phyloP scores from a whole-genome alignment of 2,113 vertebrate genomes.

The Patagioenas fasciata region DNA sequence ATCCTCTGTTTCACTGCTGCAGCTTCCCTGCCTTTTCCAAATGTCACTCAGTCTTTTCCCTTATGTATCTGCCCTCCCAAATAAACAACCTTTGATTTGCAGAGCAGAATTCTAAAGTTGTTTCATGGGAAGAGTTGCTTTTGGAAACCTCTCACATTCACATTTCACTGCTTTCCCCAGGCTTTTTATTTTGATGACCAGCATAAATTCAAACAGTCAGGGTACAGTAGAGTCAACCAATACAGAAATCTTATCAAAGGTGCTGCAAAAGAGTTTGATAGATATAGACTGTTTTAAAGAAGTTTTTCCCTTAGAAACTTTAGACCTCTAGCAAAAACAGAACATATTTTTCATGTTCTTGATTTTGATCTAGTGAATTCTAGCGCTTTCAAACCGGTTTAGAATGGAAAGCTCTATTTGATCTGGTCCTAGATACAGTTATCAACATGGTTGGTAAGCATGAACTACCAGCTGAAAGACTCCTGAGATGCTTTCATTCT shows the following conservation, averaged over 20 bases:
- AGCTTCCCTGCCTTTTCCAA: background rate
- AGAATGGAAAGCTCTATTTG: background rate
- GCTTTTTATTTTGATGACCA: background rate
- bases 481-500: background rate
- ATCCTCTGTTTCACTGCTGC: background rate
- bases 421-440: background rate
- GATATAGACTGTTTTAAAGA: background rate
- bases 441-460: background rate
- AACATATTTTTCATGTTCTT: background rate
- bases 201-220: background rate
- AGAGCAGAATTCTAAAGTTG: background rate
- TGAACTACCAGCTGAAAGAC: background rate
- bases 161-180: background rate
- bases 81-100: background rate
- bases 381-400: background rate
- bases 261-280: background rate
- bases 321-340: background rate
- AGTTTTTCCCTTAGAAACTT: background rate
- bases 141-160: background rate
- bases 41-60: background rate
- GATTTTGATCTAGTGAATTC: background rate
- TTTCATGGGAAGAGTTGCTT: background rate
- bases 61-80: background rate
- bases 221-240: background rate
- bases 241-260: background rate